phyloP scores from a whole-genome alignment of 1,140 invertebrate species.

The Drosophila seguyi region DNA sequence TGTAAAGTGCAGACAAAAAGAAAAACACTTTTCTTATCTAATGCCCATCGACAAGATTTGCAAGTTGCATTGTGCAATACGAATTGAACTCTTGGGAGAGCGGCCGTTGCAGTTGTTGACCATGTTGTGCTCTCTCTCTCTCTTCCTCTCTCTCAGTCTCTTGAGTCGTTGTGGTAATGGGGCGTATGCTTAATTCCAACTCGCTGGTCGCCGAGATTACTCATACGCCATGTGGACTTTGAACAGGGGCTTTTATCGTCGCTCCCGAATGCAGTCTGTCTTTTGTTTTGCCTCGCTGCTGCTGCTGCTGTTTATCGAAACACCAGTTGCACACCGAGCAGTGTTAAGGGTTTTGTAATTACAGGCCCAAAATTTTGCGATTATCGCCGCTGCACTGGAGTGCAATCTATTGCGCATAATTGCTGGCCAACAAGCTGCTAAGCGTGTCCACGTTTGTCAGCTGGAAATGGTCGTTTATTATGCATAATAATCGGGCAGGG shows the following conservation, averaged over 20 bases:
- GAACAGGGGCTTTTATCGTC: constrained; percentile 36
- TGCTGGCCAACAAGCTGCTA: constrained; percentile 50
- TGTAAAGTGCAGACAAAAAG: neutral
- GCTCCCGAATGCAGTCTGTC: constrained; percentile 23
- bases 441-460: constrained; percentile 28
- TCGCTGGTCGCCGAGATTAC: constrained; percentile 43
- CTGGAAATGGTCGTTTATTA: constrained; percentile 49
- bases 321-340: constrained; percentile 21
- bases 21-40: constrained; percentile 35
- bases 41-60: constrained; percentile 36
- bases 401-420: constrained; percentile 46
- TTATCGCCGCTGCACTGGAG: constrained; percentile 16
- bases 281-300: constrained; percentile 8
- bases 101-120: constrained; percentile 5
- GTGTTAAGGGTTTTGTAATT: constrained; percentile 39
- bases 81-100: neutral
- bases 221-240: constrained; percentile 73
- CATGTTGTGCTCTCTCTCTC: constrained; percentile 17
- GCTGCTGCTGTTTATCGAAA: constrained; percentile 38
- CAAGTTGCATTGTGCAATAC: constrained; percentile 28
- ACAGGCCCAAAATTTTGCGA: constrained; percentile 7
- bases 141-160: constrained; percentile 3
- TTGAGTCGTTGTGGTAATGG: constrained; percentile 20
- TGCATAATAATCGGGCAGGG: constrained; percentile 29
- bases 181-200: constrained; percentile 50